Conservation (phyloP, 2,113 vertebrate species). For the Columbina picui region DNA sequence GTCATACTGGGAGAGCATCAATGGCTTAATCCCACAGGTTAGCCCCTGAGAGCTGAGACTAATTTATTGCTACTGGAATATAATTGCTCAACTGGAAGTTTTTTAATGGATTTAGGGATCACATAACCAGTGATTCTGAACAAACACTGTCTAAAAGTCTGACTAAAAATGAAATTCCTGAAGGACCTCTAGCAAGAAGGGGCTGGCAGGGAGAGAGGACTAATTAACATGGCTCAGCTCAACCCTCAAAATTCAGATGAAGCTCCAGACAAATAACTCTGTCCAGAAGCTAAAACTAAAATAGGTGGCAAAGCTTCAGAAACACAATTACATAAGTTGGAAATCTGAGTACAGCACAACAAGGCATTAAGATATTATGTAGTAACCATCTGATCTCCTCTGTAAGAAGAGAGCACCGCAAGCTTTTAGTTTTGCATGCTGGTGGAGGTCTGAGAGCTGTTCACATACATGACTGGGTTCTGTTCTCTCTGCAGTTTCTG, state of each 20-base stretch:
- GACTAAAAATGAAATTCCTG: not conserved
- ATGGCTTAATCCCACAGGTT: not conserved
- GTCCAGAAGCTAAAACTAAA: not conserved
- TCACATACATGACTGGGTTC: not conserved
- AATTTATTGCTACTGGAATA: slow-evolving; percentile 14
- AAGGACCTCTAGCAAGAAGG: not conserved
- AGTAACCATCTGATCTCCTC: not conserved
- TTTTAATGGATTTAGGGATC: slow-evolving; percentile 3
- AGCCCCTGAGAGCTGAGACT: not conserved
- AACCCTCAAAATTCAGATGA: not conserved
- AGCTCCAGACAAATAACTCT: not conserved
- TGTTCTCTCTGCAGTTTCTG: not conserved
- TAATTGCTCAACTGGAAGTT: not conserved
- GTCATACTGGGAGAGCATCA: not conserved
- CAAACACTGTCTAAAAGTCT: not conserved
- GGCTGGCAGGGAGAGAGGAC: not conserved
- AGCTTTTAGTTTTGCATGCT: not conserved
- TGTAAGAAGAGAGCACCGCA: not conserved
- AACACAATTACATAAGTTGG: accelerated
- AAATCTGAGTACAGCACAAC: not conserved
- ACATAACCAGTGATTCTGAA: slow-evolving; percentile 5
- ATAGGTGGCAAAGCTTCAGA: not conserved
- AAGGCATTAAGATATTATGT: not conserved
- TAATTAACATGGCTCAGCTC: not conserved
- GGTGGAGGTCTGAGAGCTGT: not conserved